Evolutionary conservation across 1,140 invertebrate genomes (phyloP), one percentile per base, ranked within the genome.

Genomic region (Ceratina japonica): DNA sequence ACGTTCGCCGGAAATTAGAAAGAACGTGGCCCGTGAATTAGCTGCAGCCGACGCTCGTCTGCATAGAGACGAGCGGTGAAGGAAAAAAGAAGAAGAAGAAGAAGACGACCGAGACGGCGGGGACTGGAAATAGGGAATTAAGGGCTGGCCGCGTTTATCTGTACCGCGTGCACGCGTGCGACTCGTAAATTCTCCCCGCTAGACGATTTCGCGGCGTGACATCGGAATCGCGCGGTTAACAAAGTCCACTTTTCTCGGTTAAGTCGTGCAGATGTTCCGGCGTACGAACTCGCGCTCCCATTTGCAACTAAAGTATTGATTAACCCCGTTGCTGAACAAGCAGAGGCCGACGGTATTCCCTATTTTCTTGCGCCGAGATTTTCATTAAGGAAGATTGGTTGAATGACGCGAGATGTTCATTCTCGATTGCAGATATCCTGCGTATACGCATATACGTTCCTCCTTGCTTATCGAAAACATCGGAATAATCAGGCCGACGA

Each of bases 1-100:
- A 69, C 79, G 58, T 77, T 75, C 58, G 10, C 22, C 16, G 79
- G 18, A 72, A 86, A 85, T 82, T 79, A 77, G 62, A 82, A 85
- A 63, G 69, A 80, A 86, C 72, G 76, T 70, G 27, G 20, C 52
- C 31, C 54, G 52, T 16, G 65, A 84, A 85, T 85, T 70, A 84
- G 58, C 61, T 27, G 78, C 62, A 58, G 54, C 68, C 51, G 77
- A 20, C n/a, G 73, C 44, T 44, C 51, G 27, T 75, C 22, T 27
- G 51, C 66, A 37, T 52, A 68, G 27, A 68, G 49, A 68, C 24
- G 15, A 22, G 20, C 5, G 7, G 18, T 8, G 61, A 37, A 37
- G 3, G 37, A n/a, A 16, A 49, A 15, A 24, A 72, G 16, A 15
- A 24, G 52, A n/a, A n/a, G n/a, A n/a, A n/a, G n/a, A n/a, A n/a